Evolutionary conservation across 2,888 invertebrate species (phyloP), one percentile per base, ranked within the genome.

Genomic region (Ectemnius continuus): DNA sequence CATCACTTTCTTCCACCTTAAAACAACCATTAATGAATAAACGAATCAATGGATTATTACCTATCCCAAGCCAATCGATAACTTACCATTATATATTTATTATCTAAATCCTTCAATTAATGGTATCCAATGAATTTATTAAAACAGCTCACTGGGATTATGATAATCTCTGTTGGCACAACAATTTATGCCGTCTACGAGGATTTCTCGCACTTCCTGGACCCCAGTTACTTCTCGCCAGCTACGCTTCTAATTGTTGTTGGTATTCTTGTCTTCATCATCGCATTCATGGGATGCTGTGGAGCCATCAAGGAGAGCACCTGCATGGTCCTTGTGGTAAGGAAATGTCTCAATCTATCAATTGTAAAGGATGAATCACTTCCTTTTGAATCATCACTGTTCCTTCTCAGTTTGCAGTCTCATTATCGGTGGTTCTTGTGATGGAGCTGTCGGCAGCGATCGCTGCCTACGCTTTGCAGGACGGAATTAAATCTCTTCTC

Each of bases 281-380:
- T 97, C 0, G 93, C 96, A 82, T 95, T 97, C 81, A 84, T 88
- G 64, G 97, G 97, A 45, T 97, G 96, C 91, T 95, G 95, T 82
- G 97, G 97, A 45, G 97, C 96, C 4, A 91, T 96, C 83, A 95
- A 93, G 86, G 95, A 95, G 89, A 97, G 96, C 91, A 95, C 96
- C 3, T 94, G 93, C 83, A 92, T 94, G 91, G 93, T 95, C 45
- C 93, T 94, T 76, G 89, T 92, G 88, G 95, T 94, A 67, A 84
- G 87, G n/a, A 65, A 13, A 4, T 16, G 26, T 3, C 13, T 26
- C 36, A 11, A 46, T 47, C 1, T 26, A 36, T 63, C 18, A 14
- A 11, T n/a, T 11, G 14, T 14, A 16, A 14, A 70, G 26, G 52
- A 52, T 6, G 6, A 62, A 23, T 23, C 23, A 23, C 16, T 13